Evolutionary conservation across 2,797 vertebrate species (phyloP), one percentile per base, ranked within the genome.

Genomic region (Pempheris klunzingeri): DNA sequence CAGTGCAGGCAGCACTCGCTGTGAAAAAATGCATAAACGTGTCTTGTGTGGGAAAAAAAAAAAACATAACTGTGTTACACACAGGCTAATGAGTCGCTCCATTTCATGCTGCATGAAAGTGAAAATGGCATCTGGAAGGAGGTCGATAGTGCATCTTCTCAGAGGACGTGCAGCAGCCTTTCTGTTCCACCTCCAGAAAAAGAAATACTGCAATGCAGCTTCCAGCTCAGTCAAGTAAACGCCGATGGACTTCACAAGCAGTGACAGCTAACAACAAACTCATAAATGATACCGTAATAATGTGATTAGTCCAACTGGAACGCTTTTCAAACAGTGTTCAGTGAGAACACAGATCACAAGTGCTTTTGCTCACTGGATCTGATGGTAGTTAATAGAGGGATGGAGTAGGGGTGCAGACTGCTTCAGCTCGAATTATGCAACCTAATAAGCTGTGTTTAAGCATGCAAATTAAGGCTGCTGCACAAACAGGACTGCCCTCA

Each of bases 171-270:
- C 71, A 41, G 36, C 77, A 86, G 78, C 74, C 67, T 80, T 78
- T 76, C 80, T 79, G 64, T 66, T 79, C 64, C 63, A 70, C 72
- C 58, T 69, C 59, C 24, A 67, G 41, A 55, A 75, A 46, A 61
- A 58, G 55, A 82, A 90, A 72, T 70, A 82, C 88, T 88, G 87
- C 92, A 91, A 80, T 91, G 91, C 89, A 88, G 88, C 82, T 90
- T 75, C 77, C 39, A 84, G 64, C 80, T 81, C 66, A 44, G 77
- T 59, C 78, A 63, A 28, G 71, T 46, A 44, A 81, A 77, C 20
- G 38, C 76, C 64, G 24, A 18, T 36, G 43, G 77, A 83, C 80
- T 86, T 80, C 71, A 84, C 81, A 74, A 80, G 77, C 65, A 80
- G 72, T 64, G 71, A 77, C 75, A 73, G 74, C 72, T 36, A 53